Conservation (phyloP, 2,113 vertebrate genomes). For the Setophaga petechia region DNA sequence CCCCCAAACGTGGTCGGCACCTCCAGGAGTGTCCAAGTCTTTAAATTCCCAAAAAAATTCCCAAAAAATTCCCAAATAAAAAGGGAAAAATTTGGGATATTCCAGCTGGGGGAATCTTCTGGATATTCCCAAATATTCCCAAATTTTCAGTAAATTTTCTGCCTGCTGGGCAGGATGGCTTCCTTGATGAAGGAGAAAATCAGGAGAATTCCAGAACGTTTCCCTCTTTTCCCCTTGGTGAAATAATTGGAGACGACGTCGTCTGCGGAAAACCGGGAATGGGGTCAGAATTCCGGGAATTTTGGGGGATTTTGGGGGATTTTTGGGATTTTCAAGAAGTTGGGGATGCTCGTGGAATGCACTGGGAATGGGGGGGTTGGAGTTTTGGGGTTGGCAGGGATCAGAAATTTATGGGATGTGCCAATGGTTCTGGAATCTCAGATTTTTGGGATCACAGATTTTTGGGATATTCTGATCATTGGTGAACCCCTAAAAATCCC, state of each 20-base stretch:
- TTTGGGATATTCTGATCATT: too few relatives aligned
- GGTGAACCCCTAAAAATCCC: too few relatives aligned
- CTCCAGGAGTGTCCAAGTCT: not conserved
- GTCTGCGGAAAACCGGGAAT: not conserved
- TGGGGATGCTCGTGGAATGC: too few relatives aligned
- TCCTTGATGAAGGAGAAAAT: not conserved
- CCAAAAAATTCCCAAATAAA: too few relatives aligned
- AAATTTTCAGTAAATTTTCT: not conserved
- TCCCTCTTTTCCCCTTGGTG: not conserved
- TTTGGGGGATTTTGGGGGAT: too few relatives aligned
- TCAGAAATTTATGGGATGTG: not conserved
- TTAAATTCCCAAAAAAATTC: not conserved
- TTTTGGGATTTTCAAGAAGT: not conserved
- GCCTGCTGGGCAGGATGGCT: not conserved
- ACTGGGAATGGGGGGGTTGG: not conserved
- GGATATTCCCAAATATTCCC: not conserved
- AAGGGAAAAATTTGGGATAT: not conserved
- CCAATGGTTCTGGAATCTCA: too few relatives aligned
- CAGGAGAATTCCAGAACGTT: not conserved
- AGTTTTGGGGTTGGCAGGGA: too few relatives aligned
- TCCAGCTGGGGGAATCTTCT: rapidly evolving
- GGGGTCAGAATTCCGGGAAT: not conserved
- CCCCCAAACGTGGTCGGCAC: not conserved
- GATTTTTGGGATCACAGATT: too few relatives aligned
- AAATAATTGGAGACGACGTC: not conserved